These are phyloP conservation scores for Epicauta chinensis DNA, from an alignment of 1,140 invertebrate species.

Conservation along the genomic window DNA sequence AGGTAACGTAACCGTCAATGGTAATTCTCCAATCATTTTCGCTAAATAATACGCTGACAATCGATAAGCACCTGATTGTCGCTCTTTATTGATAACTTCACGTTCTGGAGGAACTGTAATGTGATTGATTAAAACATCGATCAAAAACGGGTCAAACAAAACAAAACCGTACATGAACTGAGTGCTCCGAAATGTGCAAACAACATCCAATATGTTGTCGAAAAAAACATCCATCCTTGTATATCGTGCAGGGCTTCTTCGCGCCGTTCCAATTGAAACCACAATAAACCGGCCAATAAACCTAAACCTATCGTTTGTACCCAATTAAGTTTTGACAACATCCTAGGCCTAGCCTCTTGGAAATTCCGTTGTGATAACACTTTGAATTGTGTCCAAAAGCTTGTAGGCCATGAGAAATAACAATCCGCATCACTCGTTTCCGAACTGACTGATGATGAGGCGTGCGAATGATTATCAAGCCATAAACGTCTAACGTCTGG, in stretches of 20 bases:
- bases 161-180: slow-evolving; percentile 58
- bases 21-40: slow-evolving; percentile 79
- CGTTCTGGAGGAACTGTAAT: slow-evolving; percentile 70
- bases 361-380: slow-evolving; percentile 74
- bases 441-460: slow-evolving; percentile 56
- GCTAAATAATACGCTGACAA: slow-evolving; percentile 80
- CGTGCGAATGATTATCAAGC: slow-evolving; percentile 67
- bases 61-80: slow-evolving; percentile 73
- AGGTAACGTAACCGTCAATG: slow-evolving; percentile 69
- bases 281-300: slow-evolving; percentile 68
- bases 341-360: slow-evolving; percentile 67
- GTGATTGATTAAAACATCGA: background rate
- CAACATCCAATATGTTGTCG: slow-evolving; percentile 81
- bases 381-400: slow-evolving; percentile 75
- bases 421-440: slow-evolving; percentile 45
- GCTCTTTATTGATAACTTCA: slow-evolving; percentile 78
- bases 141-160: too few relatives aligned
- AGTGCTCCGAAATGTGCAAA: slow-evolving; percentile 77
- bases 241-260: slow-evolving; percentile 74
- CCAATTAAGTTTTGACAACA: slow-evolving; percentile 77
- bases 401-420: slow-evolving; percentile 66
- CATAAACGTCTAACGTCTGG: slow-evolving; percentile 68
- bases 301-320: slow-evolving; percentile 68
- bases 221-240: slow-evolving; percentile 84
- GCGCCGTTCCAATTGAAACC: slow-evolving; percentile 69